Conservation (phyloP, 2,888 invertebrate genomes). For the Sinohyriopsis cumingii region DNA sequence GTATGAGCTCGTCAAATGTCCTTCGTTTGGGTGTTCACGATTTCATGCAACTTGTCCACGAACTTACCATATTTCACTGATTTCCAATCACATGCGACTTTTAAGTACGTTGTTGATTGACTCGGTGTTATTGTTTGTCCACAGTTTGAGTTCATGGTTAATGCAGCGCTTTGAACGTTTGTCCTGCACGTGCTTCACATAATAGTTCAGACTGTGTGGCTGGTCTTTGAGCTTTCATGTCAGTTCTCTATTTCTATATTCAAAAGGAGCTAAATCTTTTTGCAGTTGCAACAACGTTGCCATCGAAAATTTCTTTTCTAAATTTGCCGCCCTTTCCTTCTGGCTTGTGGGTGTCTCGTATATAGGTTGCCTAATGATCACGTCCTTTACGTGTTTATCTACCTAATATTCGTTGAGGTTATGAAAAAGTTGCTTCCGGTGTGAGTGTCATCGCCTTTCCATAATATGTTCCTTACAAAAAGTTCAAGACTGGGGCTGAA, state of each 20-base stretch:
- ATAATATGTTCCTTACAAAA: no score
- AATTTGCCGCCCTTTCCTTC: conserved; percentile 3
- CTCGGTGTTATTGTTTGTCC: conserved; percentile 26
- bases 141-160: background rate
- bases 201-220: conserved; percentile 1
- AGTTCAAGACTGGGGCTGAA: no score
- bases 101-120: conserved; percentile 10
- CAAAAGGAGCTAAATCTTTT: conserved; percentile 1
- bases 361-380: background rate
- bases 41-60: conserved; percentile 6
- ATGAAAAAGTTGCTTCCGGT: no score
- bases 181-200: background rate
- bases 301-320: background rate
- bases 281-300: background rate
- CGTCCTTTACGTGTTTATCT: no score
- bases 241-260: background rate
- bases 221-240: background rate
- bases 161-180: background rate
- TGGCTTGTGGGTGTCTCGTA: conserved; percentile 5
- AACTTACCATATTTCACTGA: conserved; percentile 11
- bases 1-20: conserved; percentile 11
- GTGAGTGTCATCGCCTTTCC: no score
- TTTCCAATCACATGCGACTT: conserved; percentile 8
- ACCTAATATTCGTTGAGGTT: no score
- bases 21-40: conserved; percentile 2